phyloP scores from a whole-genome alignment of 2,113 vertebrate genomes.

The Gnathonemus longibarbis region DNA sequence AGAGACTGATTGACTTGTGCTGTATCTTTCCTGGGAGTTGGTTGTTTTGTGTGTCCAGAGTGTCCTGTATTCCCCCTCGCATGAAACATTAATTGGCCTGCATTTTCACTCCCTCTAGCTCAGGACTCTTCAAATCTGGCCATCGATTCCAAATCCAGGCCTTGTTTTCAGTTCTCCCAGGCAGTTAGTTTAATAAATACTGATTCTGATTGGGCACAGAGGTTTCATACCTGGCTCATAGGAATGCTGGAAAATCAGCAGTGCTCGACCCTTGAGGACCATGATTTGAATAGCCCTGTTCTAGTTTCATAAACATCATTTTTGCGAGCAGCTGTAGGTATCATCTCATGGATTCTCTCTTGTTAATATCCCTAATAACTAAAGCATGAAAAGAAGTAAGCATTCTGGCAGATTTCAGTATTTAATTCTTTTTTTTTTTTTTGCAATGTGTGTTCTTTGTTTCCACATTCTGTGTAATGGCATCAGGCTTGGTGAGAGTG shows the following conservation, averaged over 20 bases:
- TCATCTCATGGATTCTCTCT: slow-evolving; percentile 23
- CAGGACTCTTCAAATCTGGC: too few relatives aligned
- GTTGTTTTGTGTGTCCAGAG: slow-evolving; percentile 14
- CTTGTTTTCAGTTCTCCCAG: too few relatives aligned
- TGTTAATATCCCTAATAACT: slow-evolving; percentile 13
- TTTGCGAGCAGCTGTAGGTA: slow-evolving; percentile 20
- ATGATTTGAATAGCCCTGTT: too few relatives aligned
- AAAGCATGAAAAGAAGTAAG: slow-evolving; percentile 16
- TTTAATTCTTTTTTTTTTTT: not conserved
- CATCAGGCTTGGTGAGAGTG: slow-evolving; percentile 27
- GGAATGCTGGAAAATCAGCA: too few relatives aligned
- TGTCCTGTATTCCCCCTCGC: slow-evolving; percentile 9
- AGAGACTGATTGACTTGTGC: slow-evolving; percentile 24
- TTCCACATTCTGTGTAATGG: not conserved
- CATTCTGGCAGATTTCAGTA: slow-evolving; percentile 11
- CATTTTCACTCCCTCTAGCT: not conserved
- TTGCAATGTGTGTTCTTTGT: not conserved
- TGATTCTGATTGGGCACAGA: too few relatives aligned
- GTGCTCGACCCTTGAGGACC: too few relatives aligned
- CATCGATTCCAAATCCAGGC: too few relatives aligned
- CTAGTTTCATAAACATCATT: not conserved
- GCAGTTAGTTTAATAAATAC: too few relatives aligned
- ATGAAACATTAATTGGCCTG: not conserved
- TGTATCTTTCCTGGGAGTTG: slow-evolving; percentile 42
- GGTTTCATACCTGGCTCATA: too few relatives aligned